Conservation (phyloP, 2,888 invertebrate genomes). For the Ischnus inquisitorius region DNA sequence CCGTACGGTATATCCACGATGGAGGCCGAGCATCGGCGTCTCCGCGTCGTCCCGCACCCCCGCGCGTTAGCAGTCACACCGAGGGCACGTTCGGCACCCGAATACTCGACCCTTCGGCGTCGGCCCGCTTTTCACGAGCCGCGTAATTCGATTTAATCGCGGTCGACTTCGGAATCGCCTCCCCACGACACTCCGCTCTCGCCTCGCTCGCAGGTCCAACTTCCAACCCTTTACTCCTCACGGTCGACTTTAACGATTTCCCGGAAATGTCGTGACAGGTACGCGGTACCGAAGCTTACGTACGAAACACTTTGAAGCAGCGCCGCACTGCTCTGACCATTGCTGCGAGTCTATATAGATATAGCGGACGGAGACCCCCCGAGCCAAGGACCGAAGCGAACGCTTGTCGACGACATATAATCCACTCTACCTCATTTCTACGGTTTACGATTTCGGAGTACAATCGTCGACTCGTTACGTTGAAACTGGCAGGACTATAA, state of each 20-base stretch:
- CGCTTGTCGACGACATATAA: conserved; percentile 39
- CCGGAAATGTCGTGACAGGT: conserved; percentile 49
- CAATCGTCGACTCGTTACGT: conserved; percentile 24
- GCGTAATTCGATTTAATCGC: conserved; percentile 59
- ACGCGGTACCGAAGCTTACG: conserved; percentile 37
- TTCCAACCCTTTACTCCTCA: conserved; percentile 2
- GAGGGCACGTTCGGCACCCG: conserved; percentile 21
- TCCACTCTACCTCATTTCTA: conserved; percentile 4
- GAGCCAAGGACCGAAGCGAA: conserved; percentile 20
- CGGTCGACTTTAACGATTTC: conserved; percentile 48
- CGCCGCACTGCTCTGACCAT: neutral
- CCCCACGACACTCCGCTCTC: neutral
- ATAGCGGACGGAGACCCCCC: neutral
- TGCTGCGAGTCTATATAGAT: neutral
- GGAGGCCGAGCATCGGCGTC: neutral
- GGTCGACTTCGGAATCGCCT: conserved; percentile 33
- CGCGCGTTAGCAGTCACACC: conserved; percentile 10
- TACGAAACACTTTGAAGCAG: neutral
- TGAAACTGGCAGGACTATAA: conserved; percentile 10
- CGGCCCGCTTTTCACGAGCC: conserved; percentile 41
- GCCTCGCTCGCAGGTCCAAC: neutral
- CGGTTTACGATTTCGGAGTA: conserved; percentile 54
- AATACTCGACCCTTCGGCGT: conserved; percentile 18
- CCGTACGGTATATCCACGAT: neutral
- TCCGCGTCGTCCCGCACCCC: neutral